These are phyloP conservation scores for Aphidoletes aphidimyza DNA, from an alignment of 2,888 invertebrate species.

Conservation along the genomic window DNA sequence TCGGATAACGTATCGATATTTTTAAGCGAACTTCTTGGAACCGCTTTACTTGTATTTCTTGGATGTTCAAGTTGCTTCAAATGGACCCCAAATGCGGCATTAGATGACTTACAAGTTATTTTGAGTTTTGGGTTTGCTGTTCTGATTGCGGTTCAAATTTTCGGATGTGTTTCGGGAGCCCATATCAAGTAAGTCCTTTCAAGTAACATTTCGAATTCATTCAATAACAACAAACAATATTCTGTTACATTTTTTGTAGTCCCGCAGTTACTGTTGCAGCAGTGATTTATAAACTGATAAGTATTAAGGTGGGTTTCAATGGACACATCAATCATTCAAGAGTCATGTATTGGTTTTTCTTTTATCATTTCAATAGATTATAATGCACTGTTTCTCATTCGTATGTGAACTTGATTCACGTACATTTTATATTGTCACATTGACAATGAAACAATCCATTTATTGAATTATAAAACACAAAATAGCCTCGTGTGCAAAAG, in stretches of 20 bases:
- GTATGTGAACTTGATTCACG: no score
- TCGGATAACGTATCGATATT: slow-evolving; percentile 62
- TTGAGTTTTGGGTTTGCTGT: slow-evolving; percentile 64
- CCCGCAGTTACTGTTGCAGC: slow-evolving; percentile 79
- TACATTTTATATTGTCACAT: no score
- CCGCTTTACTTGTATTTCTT: slow-evolving; percentile 74
- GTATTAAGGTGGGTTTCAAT: slow-evolving; percentile 57
- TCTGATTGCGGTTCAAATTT: slow-evolving; percentile 75
- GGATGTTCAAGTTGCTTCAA: slow-evolving; percentile 77
- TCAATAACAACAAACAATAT: no score
- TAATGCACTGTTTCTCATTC: no score
- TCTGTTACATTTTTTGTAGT: no score
- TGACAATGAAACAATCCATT: no score
- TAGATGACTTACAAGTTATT: slow-evolving; percentile 61
- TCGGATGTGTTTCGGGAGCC: slow-evolving; percentile 82
- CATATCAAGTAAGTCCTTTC: no score
- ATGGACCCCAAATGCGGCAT: slow-evolving; percentile 62
- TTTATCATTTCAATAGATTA: no score
- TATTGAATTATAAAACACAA: no score
- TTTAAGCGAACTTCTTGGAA: slow-evolving; percentile 75
- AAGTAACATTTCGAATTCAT: no score
- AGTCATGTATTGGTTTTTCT: background rate
- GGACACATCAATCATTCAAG: no score
- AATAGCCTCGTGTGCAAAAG: no score
- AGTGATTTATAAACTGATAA: slow-evolving; percentile 65